Conservation (phyloP, 37 sponge, comb jelly and placozoan species). For the Agelas oroides region DNA sequence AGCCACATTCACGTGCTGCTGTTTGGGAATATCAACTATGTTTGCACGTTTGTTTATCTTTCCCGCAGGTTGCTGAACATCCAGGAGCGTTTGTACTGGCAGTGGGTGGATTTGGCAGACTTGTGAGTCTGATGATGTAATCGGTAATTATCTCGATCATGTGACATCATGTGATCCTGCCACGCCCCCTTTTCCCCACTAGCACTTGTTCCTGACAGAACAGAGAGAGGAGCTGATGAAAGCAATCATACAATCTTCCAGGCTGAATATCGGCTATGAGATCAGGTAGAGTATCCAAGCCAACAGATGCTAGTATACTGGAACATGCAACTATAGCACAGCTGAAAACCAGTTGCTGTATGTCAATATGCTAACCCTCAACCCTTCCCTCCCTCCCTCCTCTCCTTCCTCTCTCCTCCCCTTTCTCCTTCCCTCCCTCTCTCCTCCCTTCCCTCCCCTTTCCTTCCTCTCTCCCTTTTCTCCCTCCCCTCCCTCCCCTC, state of each 20-base stretch:
- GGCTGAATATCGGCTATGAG: slow-evolving; percentile 70
- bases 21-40: too few species aligned
- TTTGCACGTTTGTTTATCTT: not conserved
- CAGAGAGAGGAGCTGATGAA: slow-evolving; percentile 80
- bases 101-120: slow-evolving; percentile 75
- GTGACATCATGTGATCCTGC: not conserved
- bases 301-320: too few species aligned
- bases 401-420: slow-evolving; percentile 1
- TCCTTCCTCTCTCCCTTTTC: too few species aligned
- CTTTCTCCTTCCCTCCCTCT: too few species aligned
- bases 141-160: not conserved
- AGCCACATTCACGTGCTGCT: too few species aligned
- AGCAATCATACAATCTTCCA: slow-evolving; percentile 39
- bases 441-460: too few species aligned
- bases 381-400: too few species aligned
- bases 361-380: slow-evolving; percentile 4
- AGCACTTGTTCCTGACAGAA: slow-evolving; percentile 90
- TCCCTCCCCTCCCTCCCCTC: too few species aligned
- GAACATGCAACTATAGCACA: too few species aligned
- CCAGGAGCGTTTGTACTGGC: slow-evolving; percentile 89
- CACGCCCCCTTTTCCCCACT: not conserved
- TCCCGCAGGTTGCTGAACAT: slow-evolving; percentile 87
- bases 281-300: slow-evolving; percentile 56
- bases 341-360: too few species aligned
- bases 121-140: slow-evolving; percentile 39